Conservation (phyloP, 2,113 vertebrate species). For the Cepphus grylle region DNA sequence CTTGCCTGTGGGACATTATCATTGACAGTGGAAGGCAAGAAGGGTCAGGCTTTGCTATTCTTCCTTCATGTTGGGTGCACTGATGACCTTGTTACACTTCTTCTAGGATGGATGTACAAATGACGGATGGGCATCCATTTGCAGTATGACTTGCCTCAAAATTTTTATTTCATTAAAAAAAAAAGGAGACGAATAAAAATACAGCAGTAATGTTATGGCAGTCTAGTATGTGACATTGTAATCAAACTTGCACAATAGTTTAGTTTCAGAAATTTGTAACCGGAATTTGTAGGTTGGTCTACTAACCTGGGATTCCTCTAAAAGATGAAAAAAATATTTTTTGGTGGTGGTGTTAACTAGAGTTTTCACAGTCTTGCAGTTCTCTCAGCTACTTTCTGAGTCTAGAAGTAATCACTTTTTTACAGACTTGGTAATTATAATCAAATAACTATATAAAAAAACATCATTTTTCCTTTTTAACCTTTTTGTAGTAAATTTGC, state of each 20-base stretch:
- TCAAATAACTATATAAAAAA: neutral
- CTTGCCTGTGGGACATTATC: neutral
- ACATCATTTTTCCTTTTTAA: neutral
- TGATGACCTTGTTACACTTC: neutral
- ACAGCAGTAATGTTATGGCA: neutral
- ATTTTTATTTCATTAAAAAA: neutral
- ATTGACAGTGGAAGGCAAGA: neutral
- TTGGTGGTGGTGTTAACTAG: neutral
- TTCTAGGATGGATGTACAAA: neutral
- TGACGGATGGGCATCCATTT: neutral
- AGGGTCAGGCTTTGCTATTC: neutral
- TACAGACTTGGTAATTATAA: neutral
- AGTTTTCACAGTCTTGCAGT: neutral
- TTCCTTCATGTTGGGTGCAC: neutral
- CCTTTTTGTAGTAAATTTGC: neutral
- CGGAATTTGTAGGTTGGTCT: neutral
- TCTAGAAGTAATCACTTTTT: neutral
- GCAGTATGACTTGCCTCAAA: neutral
- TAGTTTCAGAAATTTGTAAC: neutral
- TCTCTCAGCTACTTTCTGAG: neutral
- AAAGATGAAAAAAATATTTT: neutral
- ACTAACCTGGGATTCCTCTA: neutral
- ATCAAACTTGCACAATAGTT: neutral
- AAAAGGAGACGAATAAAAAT: neutral
- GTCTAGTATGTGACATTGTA: no score